phyloP scores from a whole-genome alignment of 2,797 vertebrate genomes.

The Heterohyrax brucei region DNA sequence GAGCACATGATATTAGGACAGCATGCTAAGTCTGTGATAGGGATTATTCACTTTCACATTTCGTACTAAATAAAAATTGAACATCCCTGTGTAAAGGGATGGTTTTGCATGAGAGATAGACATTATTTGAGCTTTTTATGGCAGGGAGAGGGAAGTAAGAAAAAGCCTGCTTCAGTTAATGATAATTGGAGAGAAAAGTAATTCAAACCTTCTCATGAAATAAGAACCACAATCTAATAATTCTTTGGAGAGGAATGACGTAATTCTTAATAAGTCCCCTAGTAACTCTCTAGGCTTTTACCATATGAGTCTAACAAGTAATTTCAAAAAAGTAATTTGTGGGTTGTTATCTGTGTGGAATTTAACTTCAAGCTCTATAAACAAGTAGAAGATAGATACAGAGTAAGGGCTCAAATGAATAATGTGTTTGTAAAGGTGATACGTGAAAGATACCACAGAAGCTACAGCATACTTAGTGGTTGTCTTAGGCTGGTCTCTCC shows the following conservation, averaged over 20 bases:
- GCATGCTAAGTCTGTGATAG: background rate
- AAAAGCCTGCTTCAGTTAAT: background rate
- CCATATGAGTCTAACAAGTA: conserved; percentile 64
- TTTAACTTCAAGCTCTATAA: conserved; percentile 63
- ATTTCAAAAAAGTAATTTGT: conserved; percentile 77
- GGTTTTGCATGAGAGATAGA: background rate
- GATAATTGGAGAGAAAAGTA: conserved; percentile 61
- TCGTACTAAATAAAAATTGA: background rate
- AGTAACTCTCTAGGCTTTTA: conserved; percentile 30
- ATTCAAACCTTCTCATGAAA: conserved; percentile 56
- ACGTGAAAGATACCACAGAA: background rate
- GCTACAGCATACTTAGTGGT: background rate
- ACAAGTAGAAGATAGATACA: conserved; percentile 5
- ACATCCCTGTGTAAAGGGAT: conserved; percentile 24
- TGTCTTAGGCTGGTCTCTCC: too few species aligned
- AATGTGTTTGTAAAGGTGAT: background rate
- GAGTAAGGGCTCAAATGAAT: background rate
- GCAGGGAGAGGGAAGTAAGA: conserved; percentile 46
- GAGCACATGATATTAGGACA: background rate
- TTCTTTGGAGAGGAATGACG: conserved; percentile 75
- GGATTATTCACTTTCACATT: conserved; percentile 18
- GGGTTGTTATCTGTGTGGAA: conserved; percentile 2
- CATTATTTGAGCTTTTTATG: conserved; percentile 36
- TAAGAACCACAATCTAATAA: conserved; percentile 48
- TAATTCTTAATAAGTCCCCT: conserved; percentile 75